phyloP scores from a whole-genome alignment of 2,113 vertebrate genomes.

The Calcarius ornatus region DNA sequence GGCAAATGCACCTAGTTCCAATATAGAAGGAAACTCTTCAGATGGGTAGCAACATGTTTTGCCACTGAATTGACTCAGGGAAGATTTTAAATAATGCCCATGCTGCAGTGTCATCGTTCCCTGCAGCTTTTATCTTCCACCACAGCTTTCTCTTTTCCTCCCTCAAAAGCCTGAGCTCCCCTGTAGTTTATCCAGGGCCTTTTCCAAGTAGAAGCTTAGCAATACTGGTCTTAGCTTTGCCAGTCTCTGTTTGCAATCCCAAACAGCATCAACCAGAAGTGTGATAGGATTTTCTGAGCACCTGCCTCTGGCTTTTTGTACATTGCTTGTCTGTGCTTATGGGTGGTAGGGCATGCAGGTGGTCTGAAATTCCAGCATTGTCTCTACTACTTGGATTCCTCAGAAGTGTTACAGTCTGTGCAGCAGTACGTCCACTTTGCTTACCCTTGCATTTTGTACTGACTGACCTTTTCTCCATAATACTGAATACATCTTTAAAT shows the following conservation, averaged over 20 bases:
- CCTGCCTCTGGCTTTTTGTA: not conserved
- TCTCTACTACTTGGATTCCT: not conserved
- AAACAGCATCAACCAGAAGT: not conserved
- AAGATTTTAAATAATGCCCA: not conserved
- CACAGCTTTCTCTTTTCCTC: not conserved
- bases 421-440: not conserved
- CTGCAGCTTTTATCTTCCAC: not conserved
- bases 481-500: not conserved
- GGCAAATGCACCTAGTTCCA: not conserved
- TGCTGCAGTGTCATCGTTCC: not conserved
- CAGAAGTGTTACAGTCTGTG: not conserved
- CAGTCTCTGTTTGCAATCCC: not conserved
- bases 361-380: not conserved
- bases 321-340: not conserved
- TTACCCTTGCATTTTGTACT: not conserved
- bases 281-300: not conserved
- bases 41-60: not conserved
- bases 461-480: not conserved
- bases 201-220: not conserved
- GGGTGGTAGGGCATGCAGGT: not conserved
- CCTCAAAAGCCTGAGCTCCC: not conserved
- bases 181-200: not conserved
- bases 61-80: not conserved
- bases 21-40: not conserved
- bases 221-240: not conserved